phyloP scores from a whole-genome alignment of 2,113 vertebrate species.

The Heptranchias perlo region DNA sequence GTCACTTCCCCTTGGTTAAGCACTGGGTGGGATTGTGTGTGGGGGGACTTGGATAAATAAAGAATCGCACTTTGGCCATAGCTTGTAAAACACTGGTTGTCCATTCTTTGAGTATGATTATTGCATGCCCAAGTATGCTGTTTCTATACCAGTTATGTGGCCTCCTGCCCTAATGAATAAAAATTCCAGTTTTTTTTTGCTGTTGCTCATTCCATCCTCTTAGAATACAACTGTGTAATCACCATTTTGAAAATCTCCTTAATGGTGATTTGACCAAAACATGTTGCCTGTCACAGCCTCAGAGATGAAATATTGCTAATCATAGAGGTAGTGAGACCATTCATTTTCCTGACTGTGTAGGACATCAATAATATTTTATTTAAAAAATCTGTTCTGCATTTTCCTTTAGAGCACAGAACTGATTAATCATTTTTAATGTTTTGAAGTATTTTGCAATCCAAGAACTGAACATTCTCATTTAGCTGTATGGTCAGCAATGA shows the following conservation, averaged over 20 bases:
- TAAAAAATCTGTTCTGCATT: background rate
- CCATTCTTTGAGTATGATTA: background rate
- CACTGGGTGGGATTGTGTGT: background rate
- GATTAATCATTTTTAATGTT: background rate
- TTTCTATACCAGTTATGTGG: background rate
- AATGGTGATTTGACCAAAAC: background rate
- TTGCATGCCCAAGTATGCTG: background rate
- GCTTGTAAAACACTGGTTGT: background rate
- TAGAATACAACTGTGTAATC: background rate
- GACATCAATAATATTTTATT: background rate
- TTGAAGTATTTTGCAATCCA: background rate
- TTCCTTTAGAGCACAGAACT: background rate
- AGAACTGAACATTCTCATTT: conserved; percentile 1
- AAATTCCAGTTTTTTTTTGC: background rate
- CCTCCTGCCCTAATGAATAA: background rate
- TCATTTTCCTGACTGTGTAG: background rate
- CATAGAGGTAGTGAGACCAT: background rate
- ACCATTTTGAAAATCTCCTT: background rate
- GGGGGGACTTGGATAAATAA: background rate
- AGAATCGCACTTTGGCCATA: background rate
- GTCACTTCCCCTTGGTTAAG: background rate
- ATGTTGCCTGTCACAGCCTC: background rate
- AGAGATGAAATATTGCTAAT: background rate
- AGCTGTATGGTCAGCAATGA: background rate
- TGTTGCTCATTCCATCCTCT: background rate